These are phyloP conservation scores for Polydrusus cervinus DNA, from an alignment of 2,888 invertebrate species.

Conservation along the genomic window DNA sequence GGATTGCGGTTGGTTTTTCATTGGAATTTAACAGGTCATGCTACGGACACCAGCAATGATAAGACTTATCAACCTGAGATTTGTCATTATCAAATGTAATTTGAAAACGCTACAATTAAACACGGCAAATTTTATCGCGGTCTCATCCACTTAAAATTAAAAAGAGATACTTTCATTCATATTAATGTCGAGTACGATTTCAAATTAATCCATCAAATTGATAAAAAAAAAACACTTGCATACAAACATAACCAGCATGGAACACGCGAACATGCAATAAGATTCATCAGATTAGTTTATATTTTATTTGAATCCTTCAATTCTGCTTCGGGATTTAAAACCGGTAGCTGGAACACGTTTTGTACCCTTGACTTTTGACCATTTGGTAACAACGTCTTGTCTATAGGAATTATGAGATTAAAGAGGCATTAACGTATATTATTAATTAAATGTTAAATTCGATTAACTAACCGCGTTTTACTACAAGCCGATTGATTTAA, in stretches of 20 bases:
- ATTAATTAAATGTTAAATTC: neutral
- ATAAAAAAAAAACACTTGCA: conserved; percentile 49
- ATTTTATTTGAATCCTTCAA: conserved; percentile 49
- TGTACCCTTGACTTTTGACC: conserved; percentile 12
- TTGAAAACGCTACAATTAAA: too few species aligned
- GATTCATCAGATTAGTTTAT: conserved; percentile 53
- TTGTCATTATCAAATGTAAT: too few species aligned
- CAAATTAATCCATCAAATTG: conserved; percentile 47
- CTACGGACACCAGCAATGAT: too few species aligned
- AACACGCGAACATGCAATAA: conserved; percentile 52
- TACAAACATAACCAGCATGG: conserved; percentile 40
- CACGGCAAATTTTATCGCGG: too few species aligned
- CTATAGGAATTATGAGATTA: conserved; percentile 5
- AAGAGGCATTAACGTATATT: conserved; percentile 6
- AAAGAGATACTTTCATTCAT: neutral
- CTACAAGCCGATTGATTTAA: neutral
- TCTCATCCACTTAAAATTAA: too few species aligned
- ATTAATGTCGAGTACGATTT: conserved; percentile 37
- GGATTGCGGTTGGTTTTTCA: too few species aligned
- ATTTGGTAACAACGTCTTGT: neutral
- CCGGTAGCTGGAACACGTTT: conserved; percentile 48
- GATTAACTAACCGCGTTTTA: neutral
- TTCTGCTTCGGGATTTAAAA: conserved; percentile 41
- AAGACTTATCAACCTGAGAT: too few species aligned
- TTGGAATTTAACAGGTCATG: too few species aligned